phyloP scores from a whole-genome alignment of 2,888 invertebrate species.

The Perithous albicinctus region DNA sequence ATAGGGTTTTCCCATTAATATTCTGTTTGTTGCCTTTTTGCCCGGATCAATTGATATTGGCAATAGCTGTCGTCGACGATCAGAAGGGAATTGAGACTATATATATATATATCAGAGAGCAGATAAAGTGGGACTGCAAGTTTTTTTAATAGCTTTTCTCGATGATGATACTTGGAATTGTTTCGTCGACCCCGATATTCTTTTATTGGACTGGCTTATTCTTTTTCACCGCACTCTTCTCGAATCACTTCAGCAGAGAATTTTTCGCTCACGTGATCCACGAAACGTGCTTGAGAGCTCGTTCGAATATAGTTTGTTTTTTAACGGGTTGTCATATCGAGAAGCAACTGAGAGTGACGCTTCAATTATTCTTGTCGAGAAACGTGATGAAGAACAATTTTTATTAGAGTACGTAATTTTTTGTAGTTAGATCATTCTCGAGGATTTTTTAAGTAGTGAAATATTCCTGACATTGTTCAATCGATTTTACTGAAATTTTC shows the following conservation, averaged over 20 bases:
- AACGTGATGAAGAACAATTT: conserved; percentile 5
- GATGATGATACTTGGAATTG: conserved; percentile 15
- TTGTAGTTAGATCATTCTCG: background rate
- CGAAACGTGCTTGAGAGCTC: conserved; percentile 44
- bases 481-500: background rate
- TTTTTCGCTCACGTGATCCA: conserved; percentile 15
- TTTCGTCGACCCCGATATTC: conserved; percentile 21
- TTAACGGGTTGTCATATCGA: background rate
- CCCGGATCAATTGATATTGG: conserved; percentile 3
- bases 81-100: conserved; percentile 11
- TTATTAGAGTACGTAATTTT: background rate
- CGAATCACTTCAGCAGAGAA: background rate
- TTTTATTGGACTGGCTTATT: conserved; percentile 4
- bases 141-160: background rate
- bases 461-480: background rate
- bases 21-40: conserved; percentile 3
- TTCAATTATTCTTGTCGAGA: background rate
- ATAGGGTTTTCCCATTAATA: conserved; percentile 33
- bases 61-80: conserved; percentile 18
- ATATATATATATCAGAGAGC: background rate
- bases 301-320: conserved; percentile 26
- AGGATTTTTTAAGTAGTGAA: background rate
- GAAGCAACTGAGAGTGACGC: background rate
- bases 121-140: background rate
- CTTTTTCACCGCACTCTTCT: background rate